A percentile compares a stretch with the other conserved stretches of the same genome.
Evolutionary conservation across 1,140 invertebrate species (phyloP).

Genomic region (Callitettix versicolor): DNA sequence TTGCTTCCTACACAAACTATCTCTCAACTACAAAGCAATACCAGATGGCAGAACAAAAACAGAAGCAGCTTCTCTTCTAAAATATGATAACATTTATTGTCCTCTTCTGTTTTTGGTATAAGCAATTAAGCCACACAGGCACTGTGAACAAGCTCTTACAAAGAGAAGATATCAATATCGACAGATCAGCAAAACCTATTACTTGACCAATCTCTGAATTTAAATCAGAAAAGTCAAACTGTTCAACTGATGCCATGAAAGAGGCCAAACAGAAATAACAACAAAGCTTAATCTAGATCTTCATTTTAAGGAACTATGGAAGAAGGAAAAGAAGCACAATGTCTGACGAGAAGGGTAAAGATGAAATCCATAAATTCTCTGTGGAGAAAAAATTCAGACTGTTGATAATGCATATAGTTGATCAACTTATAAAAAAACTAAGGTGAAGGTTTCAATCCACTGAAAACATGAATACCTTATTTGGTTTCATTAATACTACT

Average conservation of each 20-base stretch:
- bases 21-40: too few relatives aligned
- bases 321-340: neutral
- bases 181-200: slow-evolving; percentile 13
- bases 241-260: neutral
- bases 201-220: slow-evolving; percentile 11
- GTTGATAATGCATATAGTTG: too few relatives aligned
- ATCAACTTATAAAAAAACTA: too few relatives aligned
- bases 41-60: slow-evolving; percentile 7
- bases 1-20: too few relatives aligned
- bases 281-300: neutral
- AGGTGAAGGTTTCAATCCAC: too few relatives aligned
- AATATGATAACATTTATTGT: slow-evolving; percentile 4
- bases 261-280: neutral
- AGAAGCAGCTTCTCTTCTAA: slow-evolving; percentile 7
- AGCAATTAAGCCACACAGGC: slow-evolving; percentile 12
- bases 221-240: slow-evolving; percentile 12
- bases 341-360: neutral
- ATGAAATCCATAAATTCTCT: neutral
- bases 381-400: too few relatives aligned
- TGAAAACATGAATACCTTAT: too few relatives aligned
- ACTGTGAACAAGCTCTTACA: too few relatives aligned
- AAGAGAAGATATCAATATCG: slow-evolving; percentile 15
- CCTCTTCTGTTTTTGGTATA: slow-evolving; percentile 12
- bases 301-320: neutral
- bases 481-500: too few relatives aligned